phyloP scores from a whole-genome alignment of 2,797 vertebrate genomes.

The Lutjanus campechanus region DNA sequence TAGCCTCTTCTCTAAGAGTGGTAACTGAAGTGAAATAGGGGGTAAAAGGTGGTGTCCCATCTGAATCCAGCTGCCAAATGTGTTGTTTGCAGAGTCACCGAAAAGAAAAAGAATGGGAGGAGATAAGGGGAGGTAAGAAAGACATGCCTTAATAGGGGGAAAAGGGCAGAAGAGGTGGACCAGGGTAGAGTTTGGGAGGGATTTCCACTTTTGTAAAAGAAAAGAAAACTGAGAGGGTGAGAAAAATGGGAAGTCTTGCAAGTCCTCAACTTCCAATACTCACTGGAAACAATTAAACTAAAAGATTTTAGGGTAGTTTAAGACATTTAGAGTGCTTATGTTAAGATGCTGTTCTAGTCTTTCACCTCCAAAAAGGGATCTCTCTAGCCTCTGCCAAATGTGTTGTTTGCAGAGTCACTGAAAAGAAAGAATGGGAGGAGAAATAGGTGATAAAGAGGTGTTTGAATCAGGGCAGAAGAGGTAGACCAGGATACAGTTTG shows the following conservation, averaged over 20 bases:
- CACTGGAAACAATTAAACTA: too few relatives aligned
- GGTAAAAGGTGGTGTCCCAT: not conserved
- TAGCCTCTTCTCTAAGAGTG: slow-evolving; percentile 32
- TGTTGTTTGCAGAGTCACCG: not conserved
- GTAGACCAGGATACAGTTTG: not conserved
- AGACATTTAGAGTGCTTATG: too few relatives aligned
- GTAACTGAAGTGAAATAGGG: slow-evolving; percentile 16
- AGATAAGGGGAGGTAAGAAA: not conserved
- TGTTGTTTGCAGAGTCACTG: not conserved
- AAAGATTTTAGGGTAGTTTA: too few relatives aligned
- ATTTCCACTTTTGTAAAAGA: not conserved
- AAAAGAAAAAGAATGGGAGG: not conserved
- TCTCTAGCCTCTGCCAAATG: slow-evolving; percentile 14
- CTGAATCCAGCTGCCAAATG: slow-evolving; percentile 11
- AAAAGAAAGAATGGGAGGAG: not conserved
- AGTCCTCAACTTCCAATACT: too few relatives aligned
- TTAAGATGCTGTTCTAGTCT: too few relatives aligned
- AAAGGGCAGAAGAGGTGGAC: not conserved
- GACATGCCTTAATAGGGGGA: not conserved
- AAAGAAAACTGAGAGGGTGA: not conserved
- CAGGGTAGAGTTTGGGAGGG: not conserved
- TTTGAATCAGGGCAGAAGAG: not conserved
- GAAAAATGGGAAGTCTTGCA: not conserved
- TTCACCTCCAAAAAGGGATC: too few relatives aligned
- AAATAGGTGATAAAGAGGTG: not conserved